Conservation (phyloP, 2,113 vertebrate species). For the Chiloscyllium plagiosum region DNA sequence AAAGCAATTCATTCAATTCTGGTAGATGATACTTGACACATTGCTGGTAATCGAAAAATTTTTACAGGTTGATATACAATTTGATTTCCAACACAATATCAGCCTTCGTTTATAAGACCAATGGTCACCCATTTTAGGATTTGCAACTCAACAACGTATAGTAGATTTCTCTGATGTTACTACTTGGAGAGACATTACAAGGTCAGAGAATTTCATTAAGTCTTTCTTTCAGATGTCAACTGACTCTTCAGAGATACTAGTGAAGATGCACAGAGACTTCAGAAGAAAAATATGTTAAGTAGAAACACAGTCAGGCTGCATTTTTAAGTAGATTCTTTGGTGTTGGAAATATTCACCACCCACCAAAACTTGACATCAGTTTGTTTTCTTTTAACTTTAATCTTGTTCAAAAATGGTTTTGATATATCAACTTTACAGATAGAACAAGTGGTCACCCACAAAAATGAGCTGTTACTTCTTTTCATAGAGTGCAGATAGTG, state of each 20-base stretch:
- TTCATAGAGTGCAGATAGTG: too few relatives aligned
- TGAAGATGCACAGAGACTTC: not conserved
- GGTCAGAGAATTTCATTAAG: not conserved
- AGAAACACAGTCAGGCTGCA: not conserved
- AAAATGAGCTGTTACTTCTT: not conserved
- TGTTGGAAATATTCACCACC: not conserved
- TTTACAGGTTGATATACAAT: not conserved
- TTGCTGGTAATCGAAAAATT: not conserved
- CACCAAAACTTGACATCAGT: not conserved
- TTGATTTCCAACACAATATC: not conserved
- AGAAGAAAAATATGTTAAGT: not conserved
- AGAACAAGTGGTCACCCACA: not conserved
- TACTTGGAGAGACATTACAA: not conserved
- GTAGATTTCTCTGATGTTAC: not conserved
- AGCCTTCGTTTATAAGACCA: not conserved
- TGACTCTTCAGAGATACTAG: not conserved
- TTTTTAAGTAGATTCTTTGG: not conserved
- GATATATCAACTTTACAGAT: not conserved
- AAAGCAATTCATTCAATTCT: not conserved
- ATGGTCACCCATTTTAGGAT: not conserved
- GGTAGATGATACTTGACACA: not conserved
- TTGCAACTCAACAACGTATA: not conserved
- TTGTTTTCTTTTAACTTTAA: not conserved
- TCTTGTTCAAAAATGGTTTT: not conserved
- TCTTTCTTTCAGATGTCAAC: not conserved